Evolutionary conservation across 2,888 invertebrate species (phyloP).

Genomic region (Drosophila peninsularis): DNA sequence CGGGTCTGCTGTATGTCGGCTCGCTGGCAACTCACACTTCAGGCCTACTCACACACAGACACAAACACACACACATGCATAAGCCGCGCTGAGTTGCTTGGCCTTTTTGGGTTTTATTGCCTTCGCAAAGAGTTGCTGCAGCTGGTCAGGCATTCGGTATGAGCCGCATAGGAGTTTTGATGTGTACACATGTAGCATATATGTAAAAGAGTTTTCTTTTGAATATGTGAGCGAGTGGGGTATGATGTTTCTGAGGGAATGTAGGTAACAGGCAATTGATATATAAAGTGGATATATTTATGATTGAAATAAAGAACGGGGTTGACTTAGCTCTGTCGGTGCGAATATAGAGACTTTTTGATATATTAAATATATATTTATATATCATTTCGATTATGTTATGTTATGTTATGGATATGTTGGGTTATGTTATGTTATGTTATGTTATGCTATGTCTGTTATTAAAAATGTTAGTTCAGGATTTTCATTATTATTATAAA

Average conservation of each 20-base stretch:
- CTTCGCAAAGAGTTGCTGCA: conserved; percentile 1
- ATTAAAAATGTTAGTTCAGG: too few relatives aligned
- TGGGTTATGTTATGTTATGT: too few relatives aligned
- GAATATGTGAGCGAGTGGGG: neutral
- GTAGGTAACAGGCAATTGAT: neutral
- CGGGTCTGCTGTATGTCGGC: conserved; percentile 22
- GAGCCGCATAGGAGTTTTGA: conserved; percentile 5
- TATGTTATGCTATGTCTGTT: too few relatives aligned
- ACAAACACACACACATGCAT: neutral
- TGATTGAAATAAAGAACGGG: too few relatives aligned
- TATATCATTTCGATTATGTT: too few relatives aligned
- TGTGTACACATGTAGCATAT: neutral
- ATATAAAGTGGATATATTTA: neutral
- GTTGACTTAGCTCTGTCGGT: too few relatives aligned
- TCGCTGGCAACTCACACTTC: conserved; percentile 20
- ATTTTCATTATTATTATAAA: too few relatives aligned
- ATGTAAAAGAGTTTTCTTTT: neutral
- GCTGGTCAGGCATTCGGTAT: conserved; percentile 12
- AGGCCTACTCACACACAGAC: conserved; percentile 3
- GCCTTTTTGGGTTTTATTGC: conserved; percentile 18
- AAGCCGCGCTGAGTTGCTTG: conserved; percentile 8
- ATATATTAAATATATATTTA: too few relatives aligned
- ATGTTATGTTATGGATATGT: too few relatives aligned
- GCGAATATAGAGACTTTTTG: too few relatives aligned
- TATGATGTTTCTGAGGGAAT: neutral